A percentile compares a stretch with the other conserved stretches of the same genome.
Conservation (phyloP, 2,888 invertebrate genomes). For the Synergus laeviventris region DNA sequence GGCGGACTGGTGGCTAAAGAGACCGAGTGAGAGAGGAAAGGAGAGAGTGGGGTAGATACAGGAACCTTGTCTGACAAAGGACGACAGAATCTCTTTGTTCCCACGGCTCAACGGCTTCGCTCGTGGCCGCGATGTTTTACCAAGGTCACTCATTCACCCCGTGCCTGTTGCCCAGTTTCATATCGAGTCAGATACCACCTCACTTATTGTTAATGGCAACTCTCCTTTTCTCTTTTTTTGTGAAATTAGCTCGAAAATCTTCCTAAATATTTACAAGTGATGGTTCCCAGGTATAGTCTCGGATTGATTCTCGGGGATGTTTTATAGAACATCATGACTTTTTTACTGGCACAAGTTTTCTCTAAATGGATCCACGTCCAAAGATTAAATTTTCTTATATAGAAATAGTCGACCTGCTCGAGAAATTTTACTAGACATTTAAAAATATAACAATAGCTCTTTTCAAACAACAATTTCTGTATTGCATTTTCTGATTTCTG, state of each 20-base stretch:
- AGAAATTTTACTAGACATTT: too few relatives aligned
- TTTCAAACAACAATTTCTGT: background rate
- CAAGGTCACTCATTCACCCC: constrained; percentile 74
- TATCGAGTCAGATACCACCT: constrained; percentile 46
- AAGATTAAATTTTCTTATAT: too few relatives aligned
- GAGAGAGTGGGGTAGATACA: constrained; percentile 53
- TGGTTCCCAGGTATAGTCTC: background rate
- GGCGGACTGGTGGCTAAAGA: constrained; percentile 43
- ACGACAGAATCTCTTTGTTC: constrained; percentile 75
- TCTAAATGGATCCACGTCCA: too few relatives aligned
- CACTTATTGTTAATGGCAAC: background rate
- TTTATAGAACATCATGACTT: too few relatives aligned
- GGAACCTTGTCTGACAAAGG: constrained; percentile 71
- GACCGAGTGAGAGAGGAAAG: constrained; percentile 55
- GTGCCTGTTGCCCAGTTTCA: constrained; percentile 62
- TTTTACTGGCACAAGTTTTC: too few relatives aligned
- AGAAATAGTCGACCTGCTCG: too few relatives aligned
- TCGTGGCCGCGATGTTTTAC: constrained; percentile 74
- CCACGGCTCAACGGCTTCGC: constrained; percentile 73
- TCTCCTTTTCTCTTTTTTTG: background rate
- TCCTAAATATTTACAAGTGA: background rate
- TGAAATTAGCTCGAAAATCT: background rate
- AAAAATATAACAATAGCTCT: background rate
- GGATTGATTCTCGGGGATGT: background rate
- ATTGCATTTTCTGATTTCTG: background rate